A percentile compares a stretch with the other conserved stretches of the same genome.
Evolutionary conservation across 30 jellyfish, hydroid and myxozoan genomes (phyloP).

Genomic region (Clytia hemisphaerica): DNA sequence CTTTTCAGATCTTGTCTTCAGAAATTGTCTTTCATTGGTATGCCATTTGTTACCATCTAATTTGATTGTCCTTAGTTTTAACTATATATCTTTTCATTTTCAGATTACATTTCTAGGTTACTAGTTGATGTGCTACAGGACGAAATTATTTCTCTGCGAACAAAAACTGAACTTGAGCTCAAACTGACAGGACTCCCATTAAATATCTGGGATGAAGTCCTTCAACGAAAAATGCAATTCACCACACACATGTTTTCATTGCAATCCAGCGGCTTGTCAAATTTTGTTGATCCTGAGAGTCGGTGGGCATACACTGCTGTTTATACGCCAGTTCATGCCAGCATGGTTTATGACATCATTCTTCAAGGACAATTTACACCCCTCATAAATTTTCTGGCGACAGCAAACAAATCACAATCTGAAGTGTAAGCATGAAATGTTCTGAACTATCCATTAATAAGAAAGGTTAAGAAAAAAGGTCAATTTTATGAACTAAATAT

Average conservation of each 20-base stretch:
- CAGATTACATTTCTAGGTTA: slow-evolving; percentile 52
- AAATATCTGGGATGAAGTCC: slow-evolving; percentile 54
- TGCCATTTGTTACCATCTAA: too few relatives aligned
- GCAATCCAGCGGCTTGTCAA: slow-evolving; percentile 88
- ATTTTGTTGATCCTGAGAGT: slow-evolving; percentile 77
- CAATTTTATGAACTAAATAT: too few relatives aligned
- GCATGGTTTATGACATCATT: slow-evolving; percentile 65
- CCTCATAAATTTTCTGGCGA: slow-evolving; percentile 1
- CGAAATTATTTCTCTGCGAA: slow-evolving; percentile 43
- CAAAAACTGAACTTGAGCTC: slow-evolving; percentile 75
- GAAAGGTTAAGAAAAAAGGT: background rate
- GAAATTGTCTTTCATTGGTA: background rate
- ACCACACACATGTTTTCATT: slow-evolving; percentile 81
- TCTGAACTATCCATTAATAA: background rate
- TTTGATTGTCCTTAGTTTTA: too few relatives aligned
- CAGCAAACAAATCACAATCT: background rate
- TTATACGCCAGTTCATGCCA: slow-evolving; percentile 94
- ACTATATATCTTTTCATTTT: background rate
- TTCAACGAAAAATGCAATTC: slow-evolving; percentile 57
- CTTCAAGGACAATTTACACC: slow-evolving; percentile 28
- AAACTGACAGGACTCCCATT: slow-evolving; percentile 48
- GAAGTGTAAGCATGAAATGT: slow-evolving; percentile 2
- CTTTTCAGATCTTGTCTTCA: background rate
- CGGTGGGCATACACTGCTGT: slow-evolving; percentile 98
- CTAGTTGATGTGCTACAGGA: slow-evolving; percentile 34